Conservation (phyloP, 2,797 vertebrate genomes). For the Falco concolor region DNA sequence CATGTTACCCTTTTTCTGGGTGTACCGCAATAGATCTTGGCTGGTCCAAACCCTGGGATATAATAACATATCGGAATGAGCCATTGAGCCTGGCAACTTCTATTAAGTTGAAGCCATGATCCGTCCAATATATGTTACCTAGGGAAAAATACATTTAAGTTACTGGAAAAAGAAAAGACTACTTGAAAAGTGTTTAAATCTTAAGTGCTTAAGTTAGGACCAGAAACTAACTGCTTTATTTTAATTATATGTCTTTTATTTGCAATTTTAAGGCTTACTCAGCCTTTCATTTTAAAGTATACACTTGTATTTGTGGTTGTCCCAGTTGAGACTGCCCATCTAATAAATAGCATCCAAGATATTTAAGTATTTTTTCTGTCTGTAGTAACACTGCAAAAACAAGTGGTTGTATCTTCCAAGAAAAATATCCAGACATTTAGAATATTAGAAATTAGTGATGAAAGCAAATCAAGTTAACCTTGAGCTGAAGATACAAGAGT, state of each 20-base stretch:
- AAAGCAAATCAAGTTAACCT: background rate
- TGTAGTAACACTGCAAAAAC: background rate
- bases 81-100: conserved; percentile 94
- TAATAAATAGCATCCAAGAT: background rate
- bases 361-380: background rate
- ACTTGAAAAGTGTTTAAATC: background rate
- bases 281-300: background rate
- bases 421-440: background rate
- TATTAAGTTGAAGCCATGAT: conserved; percentile 95
- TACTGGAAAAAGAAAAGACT: background rate
- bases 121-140: conserved; percentile 98
- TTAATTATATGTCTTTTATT: background rate
- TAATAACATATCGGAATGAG: conserved; percentile 90
- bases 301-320: background rate
- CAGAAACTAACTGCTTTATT: background rate
- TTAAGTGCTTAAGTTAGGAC: background rate
- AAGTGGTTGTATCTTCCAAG: background rate
- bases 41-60: conserved; percentile 93
- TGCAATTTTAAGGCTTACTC: background rate
- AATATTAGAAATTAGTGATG: background rate
- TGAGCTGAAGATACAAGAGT: background rate
- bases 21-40: conserved; percentile 92
- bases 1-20: conserved; percentile 91
- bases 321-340: background rate
- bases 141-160: conserved; percentile 27